Percentiles rank a stretch among this genome's conserved stretches.
Evolutionary conservation across 2,113 vertebrate genomes (phyloP).

Genomic region (Motacilla alba): DNA sequence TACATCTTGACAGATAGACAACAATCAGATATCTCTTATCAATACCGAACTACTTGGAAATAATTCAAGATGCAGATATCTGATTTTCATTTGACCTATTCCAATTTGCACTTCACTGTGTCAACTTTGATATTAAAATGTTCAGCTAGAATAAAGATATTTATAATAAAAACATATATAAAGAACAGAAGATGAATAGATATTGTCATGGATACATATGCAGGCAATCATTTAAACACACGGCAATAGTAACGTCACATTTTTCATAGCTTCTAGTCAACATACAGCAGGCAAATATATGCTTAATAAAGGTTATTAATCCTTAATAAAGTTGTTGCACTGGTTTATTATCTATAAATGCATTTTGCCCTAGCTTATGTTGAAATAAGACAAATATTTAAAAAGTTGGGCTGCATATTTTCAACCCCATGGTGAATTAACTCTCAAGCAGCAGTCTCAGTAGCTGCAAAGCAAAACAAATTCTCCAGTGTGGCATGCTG

Average conservation of each 20-base stretch:
- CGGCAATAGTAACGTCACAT: slow-evolving; percentile 42
- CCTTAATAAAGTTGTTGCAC: slow-evolving; percentile 25
- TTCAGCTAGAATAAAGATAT: slow-evolving; percentile 39
- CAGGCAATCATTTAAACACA: slow-evolving; percentile 46
- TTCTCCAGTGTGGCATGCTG: background rate
- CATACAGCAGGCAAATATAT: slow-evolving; percentile 40
- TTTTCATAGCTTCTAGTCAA: slow-evolving; percentile 64
- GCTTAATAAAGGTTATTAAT: slow-evolving; percentile 55
- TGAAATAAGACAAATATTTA: slow-evolving; percentile 40
- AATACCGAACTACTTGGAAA: slow-evolving; percentile 47
- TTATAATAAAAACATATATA: slow-evolving; percentile 61
- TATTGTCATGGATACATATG: slow-evolving; percentile 53
- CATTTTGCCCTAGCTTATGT: slow-evolving; percentile 1
- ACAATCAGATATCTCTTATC: slow-evolving; percentile 49
- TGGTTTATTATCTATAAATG: background rate
- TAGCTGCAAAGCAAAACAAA: slow-evolving; percentile 41
- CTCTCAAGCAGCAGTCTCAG: background rate
- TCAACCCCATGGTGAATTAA: slow-evolving; percentile 1
- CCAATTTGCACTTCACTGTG: slow-evolving; percentile 42
- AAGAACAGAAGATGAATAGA: slow-evolving; percentile 50
- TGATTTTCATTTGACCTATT: slow-evolving; percentile 51
- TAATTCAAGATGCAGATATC: slow-evolving; percentile 22
- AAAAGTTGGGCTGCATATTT: slow-evolving; percentile 42
- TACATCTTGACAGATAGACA: background rate
- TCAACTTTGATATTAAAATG: slow-evolving; percentile 60